A percentile compares a stretch with the other conserved stretches of the same genome.
Conservation (phyloP, 1,140 invertebrate species). For the Atta colombica region DNA sequence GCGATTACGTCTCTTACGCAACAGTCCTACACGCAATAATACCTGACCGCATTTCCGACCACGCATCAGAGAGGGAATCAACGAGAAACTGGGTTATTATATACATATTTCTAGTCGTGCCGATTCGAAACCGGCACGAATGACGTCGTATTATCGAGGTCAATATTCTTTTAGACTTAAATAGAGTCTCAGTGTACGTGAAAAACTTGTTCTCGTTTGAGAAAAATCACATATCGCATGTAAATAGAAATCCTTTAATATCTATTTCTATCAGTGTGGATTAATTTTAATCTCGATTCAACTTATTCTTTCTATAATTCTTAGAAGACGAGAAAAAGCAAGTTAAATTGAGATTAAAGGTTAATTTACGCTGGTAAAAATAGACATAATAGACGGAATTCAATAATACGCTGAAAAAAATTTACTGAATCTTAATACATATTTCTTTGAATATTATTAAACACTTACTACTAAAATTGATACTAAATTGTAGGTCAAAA, state of each 20-base stretch:
- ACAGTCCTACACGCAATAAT: slow-evolving; percentile 65
- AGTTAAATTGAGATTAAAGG: no score
- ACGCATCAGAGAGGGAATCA: not conserved
- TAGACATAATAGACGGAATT: not conserved
- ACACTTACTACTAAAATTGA: no score
- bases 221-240: not conserved
- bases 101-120: not conserved
- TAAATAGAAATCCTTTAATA: not conserved
- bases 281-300: no score
- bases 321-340: no score
- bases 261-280: no score
- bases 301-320: no score
- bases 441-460: no score
- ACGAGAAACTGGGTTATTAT: slow-evolving; percentile 45
- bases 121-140: slow-evolving; percentile 19
- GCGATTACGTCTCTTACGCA: slow-evolving; percentile 44
- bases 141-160: slow-evolving; percentile 47
- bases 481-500: no score
- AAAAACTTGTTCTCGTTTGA: not conserved
- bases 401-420: not conserved
- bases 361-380: no score
- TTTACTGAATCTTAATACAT: no score
- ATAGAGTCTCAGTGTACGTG: not conserved
- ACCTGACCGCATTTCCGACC: slow-evolving; percentile 66
- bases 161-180: slow-evolving; percentile 15